Conservation (phyloP, 1,140 invertebrate genomes). For the Liolophura sinensis region DNA sequence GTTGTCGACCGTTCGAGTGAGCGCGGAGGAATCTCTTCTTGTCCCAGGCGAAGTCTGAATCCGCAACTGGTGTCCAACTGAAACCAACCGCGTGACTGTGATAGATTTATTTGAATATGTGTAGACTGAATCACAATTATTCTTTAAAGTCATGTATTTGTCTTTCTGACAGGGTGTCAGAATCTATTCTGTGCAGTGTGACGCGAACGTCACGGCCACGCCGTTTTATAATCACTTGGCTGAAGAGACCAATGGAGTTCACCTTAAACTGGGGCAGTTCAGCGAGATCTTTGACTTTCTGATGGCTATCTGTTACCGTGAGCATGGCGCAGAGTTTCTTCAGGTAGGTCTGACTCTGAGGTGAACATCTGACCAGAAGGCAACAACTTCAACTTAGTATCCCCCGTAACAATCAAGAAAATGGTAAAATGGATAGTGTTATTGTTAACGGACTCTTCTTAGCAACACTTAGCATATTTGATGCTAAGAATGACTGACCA, state of each 20-base stretch:
- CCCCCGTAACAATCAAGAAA: background rate
- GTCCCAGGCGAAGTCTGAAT: too few relatives aligned
- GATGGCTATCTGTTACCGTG: slow-evolving; percentile 42
- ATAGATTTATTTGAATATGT: background rate
- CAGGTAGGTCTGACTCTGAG: slow-evolving; percentile 15
- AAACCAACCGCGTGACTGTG: background rate
- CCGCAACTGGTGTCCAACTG: background rate
- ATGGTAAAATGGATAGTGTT: background rate
- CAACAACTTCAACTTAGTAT: background rate
- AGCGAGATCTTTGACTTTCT: slow-evolving; percentile 38
- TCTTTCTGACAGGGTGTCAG: slow-evolving; percentile 27
- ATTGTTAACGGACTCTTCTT: background rate
- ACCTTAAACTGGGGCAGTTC: slow-evolving; percentile 37
- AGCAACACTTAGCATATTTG: background rate
- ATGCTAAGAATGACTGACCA: background rate
- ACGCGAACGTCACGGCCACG: slow-evolving; percentile 10
- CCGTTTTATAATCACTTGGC: slow-evolving; percentile 37
- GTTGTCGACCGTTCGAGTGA: too few relatives aligned
- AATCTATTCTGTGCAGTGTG: slow-evolving; percentile 38
- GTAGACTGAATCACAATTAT: background rate
- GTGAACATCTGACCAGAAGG: background rate
- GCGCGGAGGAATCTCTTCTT: too few relatives aligned
- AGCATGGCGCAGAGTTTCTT: slow-evolving; percentile 32
- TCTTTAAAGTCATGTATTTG: background rate
- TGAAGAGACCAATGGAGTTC: slow-evolving; percentile 30